Conservation (phyloP, 2,797 vertebrate species). For the Smutsia gigantea region DNA sequence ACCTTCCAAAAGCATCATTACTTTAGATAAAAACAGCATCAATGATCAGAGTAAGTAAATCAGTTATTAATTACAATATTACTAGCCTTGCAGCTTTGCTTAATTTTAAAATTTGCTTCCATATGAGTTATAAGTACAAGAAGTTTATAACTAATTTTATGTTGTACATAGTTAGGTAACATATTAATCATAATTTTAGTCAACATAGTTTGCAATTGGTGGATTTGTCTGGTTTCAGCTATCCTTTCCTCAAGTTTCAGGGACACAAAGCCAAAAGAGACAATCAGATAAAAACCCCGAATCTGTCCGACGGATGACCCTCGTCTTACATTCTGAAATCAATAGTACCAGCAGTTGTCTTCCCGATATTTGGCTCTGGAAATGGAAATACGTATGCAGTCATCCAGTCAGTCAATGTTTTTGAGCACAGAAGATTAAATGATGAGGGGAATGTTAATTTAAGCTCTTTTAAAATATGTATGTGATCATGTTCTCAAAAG, state of each 20-base stretch:
- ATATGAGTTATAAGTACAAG: neutral
- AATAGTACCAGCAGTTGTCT: neutral
- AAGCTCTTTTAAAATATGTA: neutral
- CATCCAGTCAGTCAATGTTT: neutral
- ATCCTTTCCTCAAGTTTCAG: neutral
- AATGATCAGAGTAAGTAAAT: neutral
- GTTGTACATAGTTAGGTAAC: neutral
- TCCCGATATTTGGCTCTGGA: neutral
- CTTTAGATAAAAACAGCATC: neutral
- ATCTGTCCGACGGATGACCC: neutral
- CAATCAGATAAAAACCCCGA: neutral
- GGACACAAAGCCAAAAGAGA: neutral
- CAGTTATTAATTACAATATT: neutral
- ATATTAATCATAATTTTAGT: slow-evolving; percentile 27
- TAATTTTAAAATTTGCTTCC: neutral
- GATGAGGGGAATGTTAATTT: neutral
- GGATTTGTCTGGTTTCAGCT: neutral
- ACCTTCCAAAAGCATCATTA: too few species aligned
- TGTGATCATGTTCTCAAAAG: neutral
- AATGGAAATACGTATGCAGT: neutral
- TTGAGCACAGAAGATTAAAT: neutral
- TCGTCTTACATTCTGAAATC: neutral
- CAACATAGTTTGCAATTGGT: neutral
- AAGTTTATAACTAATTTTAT: neutral
- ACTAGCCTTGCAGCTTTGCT: neutral